Base-by-base conservation (phyloP, 2,797 vertebrate species). In the Atherinosoma microstoma region DNA sequence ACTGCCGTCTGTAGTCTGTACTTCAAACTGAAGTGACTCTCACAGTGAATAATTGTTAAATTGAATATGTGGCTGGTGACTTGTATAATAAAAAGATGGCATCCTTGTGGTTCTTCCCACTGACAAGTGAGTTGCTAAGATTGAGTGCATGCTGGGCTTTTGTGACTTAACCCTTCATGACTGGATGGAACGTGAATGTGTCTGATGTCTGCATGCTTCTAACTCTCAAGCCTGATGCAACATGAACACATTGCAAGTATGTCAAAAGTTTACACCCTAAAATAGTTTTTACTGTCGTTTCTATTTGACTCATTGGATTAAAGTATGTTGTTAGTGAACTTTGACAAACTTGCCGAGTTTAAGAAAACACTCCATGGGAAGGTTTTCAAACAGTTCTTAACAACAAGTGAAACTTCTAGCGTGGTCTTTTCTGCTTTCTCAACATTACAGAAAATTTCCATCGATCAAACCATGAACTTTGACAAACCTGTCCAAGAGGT, bases 21-120 rank as follows among this genome's bases (percentile, higher is more conserved):
- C n/a, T 3, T 78, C 57, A 40, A 67, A 16, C 58, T 62, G 13
- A 59, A 61, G 12, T 60, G 36, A 67, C 58, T 68, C 56, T 40
- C 22, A 63, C 24, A 62, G 24, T 34, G 16, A 42, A 24, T 56
- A 22, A 68, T 47, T 60, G 51, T 68, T 64, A 15, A 47, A 67
- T 58, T 68, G 24, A 70, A 61, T 40, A 47, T 38, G 4, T 54
- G 16, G 42, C 54, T 58, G 30, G 56, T 58, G 59, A 63, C 45
- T 42, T 57, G 32, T 40, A 16, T 49, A 18, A 73, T 73, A 56
- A 70, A 49, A 49, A 61, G 45, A 63, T 60, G 57, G 56, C 27
- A 59, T 36, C 47, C 34, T 24, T 18, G 16, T 40, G 54, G 61
- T 47, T 78, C 49, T 11, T 64, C 22, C 8, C 45, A 47, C 45